Percentiles rank a stretch among this genome's conserved stretches.
Evolutionary conservation across 37 sponge, comb jelly and placozoan species (phyloP).

Genomic region (Mnemiopsis leidyi): DNA sequence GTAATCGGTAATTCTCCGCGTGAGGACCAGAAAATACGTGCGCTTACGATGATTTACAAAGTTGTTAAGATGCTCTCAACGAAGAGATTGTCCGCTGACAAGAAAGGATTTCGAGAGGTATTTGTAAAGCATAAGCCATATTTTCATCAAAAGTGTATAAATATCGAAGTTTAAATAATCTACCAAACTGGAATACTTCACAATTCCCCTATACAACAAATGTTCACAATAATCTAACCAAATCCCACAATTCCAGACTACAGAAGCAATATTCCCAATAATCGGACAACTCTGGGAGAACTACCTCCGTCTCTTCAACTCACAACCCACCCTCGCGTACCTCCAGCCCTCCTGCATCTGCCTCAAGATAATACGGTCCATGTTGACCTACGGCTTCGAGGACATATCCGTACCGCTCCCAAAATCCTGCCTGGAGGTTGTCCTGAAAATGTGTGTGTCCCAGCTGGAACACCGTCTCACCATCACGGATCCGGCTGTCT

Average conservation of each 20-base stretch:
- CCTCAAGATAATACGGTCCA: constrained; percentile 35
- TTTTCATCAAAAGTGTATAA: too few relatives aligned
- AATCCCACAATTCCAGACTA: neutral
- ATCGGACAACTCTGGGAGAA: constrained; percentile 45
- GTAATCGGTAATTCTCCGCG: neutral
- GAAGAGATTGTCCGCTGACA: constrained; percentile 21
- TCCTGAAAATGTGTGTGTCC: neutral
- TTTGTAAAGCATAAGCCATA: too few relatives aligned
- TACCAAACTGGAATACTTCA: too few relatives aligned
- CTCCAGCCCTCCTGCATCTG: neutral
- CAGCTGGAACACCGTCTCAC: constrained; percentile 50
- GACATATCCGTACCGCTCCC: neutral
- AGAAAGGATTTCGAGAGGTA: constrained; percentile 7
- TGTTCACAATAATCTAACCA: too few relatives aligned
- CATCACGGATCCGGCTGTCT: neutral
- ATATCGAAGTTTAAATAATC: too few relatives aligned
- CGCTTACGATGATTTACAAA: constrained; percentile 40
- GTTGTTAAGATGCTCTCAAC: constrained; percentile 21
- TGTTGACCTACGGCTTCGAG: constrained; percentile 51
- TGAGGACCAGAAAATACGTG: neutral
- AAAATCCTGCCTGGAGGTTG: neutral
- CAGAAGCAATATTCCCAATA: neutral
- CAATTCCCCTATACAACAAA: too few relatives aligned
- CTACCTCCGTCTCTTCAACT: constrained; percentile 6
- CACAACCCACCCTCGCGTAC: neutral